phyloP scores from a whole-genome alignment of 2,113 vertebrate genomes.

The Lamprologus lemairii region DNA sequence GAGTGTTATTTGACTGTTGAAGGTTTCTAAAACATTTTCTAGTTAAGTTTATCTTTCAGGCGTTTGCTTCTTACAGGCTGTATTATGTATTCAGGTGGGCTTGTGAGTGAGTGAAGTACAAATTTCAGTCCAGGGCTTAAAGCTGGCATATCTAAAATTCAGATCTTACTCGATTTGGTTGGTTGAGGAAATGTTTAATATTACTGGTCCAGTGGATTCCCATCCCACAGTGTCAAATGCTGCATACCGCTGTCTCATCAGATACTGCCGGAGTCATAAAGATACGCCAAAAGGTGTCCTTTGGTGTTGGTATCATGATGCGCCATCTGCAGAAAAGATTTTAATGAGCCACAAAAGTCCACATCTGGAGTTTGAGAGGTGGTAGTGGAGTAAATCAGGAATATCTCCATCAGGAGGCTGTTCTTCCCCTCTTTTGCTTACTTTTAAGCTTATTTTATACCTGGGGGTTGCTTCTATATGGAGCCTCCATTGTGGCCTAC shows the following conservation, averaged over 20 bases:
- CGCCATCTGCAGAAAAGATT: neutral
- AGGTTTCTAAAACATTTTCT: neutral
- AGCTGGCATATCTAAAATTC: neutral
- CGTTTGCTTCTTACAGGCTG: neutral
- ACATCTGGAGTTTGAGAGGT: neutral
- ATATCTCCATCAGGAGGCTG: neutral
- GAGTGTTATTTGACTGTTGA: neutral
- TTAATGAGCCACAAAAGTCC: neutral
- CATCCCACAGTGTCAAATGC: neutral
- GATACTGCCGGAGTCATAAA: neutral
- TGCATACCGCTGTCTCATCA: neutral
- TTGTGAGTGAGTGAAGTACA: neutral
- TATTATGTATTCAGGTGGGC: neutral
- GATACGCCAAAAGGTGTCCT: neutral
- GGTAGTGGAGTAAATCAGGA: neutral
- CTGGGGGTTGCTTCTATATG: neutral
- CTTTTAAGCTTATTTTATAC: neutral
- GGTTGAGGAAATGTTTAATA: neutral
- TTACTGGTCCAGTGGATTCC: neutral
- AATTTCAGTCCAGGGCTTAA: neutral
- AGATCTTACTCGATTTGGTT: neutral
- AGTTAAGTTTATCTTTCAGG: neutral
- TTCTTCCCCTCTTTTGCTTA: neutral
- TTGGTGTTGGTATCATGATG: neutral
- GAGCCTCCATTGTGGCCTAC: neutral